These are phyloP conservation scores for Coreoperca whiteheadi DNA, from an alignment of 2,113 vertebrate species.

Conservation along the genomic window DNA sequence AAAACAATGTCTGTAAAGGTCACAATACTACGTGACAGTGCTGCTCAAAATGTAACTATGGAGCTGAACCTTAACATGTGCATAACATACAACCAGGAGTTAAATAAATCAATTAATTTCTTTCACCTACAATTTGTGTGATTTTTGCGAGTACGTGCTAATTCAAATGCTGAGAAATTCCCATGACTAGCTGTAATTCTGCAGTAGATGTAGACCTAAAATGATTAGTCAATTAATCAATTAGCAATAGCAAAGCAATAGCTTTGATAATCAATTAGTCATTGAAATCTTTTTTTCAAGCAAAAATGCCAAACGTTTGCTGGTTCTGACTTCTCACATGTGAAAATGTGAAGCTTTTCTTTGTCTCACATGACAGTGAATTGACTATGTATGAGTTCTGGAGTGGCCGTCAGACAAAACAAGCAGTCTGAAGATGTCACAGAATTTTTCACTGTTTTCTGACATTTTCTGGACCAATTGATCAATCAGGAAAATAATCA, in stretches of 20 bases:
- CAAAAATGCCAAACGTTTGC: neutral
- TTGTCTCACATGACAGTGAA: neutral
- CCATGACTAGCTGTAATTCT: neutral
- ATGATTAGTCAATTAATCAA: neutral
- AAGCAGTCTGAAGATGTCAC: neutral
- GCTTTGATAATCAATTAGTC: neutral
- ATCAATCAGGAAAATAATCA: neutral
- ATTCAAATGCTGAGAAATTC: neutral
- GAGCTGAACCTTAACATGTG: neutral
- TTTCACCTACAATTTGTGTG: neutral
- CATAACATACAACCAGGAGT: neutral
- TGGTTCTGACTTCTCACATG: neutral
- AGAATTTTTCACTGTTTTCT: too few relatives aligned
- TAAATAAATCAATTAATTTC: neutral
- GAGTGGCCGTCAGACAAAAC: neutral
- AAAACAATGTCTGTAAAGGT: constrained; percentile 35
- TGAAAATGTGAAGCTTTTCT: neutral
- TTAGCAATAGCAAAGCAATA: neutral
- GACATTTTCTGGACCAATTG: neutral
- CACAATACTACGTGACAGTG: neutral
- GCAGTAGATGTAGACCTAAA: neutral
- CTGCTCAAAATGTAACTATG: neutral
- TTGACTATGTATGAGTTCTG: neutral
- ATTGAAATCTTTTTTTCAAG: neutral
- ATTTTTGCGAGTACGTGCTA: neutral